Evolutionary conservation across 2,888 invertebrate species (phyloP).

Genomic region (Cyclophora punctaria): DNA sequence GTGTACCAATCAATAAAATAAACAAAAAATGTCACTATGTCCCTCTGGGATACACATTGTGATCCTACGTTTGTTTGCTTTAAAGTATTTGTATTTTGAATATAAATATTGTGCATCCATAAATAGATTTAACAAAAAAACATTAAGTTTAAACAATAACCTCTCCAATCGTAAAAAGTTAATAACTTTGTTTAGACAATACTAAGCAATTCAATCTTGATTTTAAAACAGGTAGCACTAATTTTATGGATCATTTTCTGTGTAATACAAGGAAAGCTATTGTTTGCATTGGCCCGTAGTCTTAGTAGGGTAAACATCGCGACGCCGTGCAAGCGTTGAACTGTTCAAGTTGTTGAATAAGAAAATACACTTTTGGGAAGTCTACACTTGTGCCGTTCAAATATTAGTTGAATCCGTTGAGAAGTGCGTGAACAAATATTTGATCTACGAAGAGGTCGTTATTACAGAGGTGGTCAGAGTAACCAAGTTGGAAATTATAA

Average conservation of each 20-base stretch:
- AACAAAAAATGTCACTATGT: conserved; percentile 38
- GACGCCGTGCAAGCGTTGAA: conserved; percentile 55
- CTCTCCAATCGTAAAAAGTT: too few relatives aligned
- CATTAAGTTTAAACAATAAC: too few relatives aligned
- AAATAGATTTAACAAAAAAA: too few relatives aligned
- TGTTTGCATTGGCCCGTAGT: conserved; percentile 37
- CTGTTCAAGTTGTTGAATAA: conserved; percentile 64
- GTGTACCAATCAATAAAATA: conserved; percentile 48
- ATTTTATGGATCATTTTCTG: conserved; percentile 12
- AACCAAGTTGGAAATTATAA: neutral
- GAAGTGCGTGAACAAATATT: conserved; percentile 65
- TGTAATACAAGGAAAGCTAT: conserved; percentile 25
- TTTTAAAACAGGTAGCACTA: neutral
- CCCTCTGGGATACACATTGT: conserved; percentile 25
- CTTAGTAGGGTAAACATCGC: conserved; percentile 48
- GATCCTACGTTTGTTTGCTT: too few relatives aligned
- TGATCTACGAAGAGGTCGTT: conserved; percentile 52
- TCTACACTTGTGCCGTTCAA: conserved; percentile 54
- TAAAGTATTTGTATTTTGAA: too few relatives aligned
- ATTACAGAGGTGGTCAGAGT: conserved; percentile 45
- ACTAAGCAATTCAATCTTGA: neutral
- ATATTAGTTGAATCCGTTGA: conserved; percentile 68
- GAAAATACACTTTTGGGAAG: conserved; percentile 67
- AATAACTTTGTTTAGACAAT: too few relatives aligned
- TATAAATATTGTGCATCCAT: too few relatives aligned